Evolutionary conservation across 2,797 vertebrate genomes (phyloP).

Genomic region (Trachops cirrhosus): DNA sequence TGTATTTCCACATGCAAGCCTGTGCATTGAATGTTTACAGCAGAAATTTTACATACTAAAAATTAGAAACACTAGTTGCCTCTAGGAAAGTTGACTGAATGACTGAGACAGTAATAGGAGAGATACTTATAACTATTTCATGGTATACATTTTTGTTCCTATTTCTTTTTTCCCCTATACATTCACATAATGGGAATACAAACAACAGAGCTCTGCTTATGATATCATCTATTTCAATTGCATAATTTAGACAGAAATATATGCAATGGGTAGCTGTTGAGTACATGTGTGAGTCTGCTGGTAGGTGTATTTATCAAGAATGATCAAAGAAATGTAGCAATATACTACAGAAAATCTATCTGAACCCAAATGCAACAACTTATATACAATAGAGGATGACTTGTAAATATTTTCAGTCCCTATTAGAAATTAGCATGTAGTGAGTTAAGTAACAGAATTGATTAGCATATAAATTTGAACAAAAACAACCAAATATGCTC

Average conservation of each 20-base stretch:
- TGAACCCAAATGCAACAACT: neutral
- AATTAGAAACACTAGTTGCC: neutral
- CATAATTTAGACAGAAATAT: neutral
- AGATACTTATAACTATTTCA: neutral
- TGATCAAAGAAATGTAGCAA: neutral
- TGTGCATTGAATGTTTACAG: neutral
- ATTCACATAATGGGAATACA: neutral
- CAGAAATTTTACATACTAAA: neutral
- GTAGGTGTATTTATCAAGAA: neutral
- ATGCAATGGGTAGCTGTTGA: neutral
- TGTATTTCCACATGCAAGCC: neutral
- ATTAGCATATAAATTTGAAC: conserved; percentile 39
- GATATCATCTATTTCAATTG: neutral
- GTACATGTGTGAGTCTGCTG: neutral
- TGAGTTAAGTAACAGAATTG: neutral
- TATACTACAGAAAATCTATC: neutral
- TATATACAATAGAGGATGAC: neutral
- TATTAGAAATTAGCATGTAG: neutral
- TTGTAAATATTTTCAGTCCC: neutral
- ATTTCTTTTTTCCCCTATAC: neutral
- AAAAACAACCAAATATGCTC: neutral
- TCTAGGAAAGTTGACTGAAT: neutral
- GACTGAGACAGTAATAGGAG: neutral
- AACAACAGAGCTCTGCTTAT: neutral
- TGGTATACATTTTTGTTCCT: neutral